phyloP scores from a whole-genome alignment of 2,797 vertebrate species.

The Trachurus trachurus region DNA sequence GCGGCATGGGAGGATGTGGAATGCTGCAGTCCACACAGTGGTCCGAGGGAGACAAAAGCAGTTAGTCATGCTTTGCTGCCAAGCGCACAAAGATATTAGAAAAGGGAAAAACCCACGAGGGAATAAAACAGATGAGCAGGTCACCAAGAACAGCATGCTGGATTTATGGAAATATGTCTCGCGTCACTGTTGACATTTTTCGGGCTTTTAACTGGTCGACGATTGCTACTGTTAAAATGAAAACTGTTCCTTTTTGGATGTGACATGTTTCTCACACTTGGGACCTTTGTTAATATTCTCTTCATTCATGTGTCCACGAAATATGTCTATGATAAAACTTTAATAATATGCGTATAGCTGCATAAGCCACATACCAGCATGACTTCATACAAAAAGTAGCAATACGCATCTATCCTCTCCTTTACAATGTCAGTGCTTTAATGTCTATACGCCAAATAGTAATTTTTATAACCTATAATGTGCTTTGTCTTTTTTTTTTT shows the following conservation, averaged over 20 bases:
- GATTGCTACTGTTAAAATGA: not conserved
- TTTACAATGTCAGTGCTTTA: not conserved
- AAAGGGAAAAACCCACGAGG: conserved; percentile 1
- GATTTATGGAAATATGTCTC: not conserved
- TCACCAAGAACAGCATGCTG: not conserved
- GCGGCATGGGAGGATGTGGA: conserved; percentile 15
- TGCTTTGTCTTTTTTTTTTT: not conserved
- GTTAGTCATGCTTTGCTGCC: conserved; percentile 27
- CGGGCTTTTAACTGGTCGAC: not conserved
- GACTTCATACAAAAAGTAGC: not conserved
- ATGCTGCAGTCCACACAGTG: conserved; percentile 3
- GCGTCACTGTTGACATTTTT: not conserved
- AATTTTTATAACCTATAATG: not conserved
- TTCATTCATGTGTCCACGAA: not conserved
- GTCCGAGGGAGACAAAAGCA: conserved; percentile 19
- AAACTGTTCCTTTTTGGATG: not conserved
- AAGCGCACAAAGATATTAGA: conserved; percentile 24
- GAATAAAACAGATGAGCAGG: not conserved
- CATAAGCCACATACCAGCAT: not conserved
- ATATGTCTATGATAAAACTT: too few species aligned
- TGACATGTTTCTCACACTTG: not conserved
- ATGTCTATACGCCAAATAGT: not conserved
- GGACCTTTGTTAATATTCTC: not conserved
- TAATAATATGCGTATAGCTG: not conserved
- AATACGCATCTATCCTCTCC: not conserved